Conservation (phyloP, 2,797 vertebrate genomes). For the Cheirogaleus major region DNA sequence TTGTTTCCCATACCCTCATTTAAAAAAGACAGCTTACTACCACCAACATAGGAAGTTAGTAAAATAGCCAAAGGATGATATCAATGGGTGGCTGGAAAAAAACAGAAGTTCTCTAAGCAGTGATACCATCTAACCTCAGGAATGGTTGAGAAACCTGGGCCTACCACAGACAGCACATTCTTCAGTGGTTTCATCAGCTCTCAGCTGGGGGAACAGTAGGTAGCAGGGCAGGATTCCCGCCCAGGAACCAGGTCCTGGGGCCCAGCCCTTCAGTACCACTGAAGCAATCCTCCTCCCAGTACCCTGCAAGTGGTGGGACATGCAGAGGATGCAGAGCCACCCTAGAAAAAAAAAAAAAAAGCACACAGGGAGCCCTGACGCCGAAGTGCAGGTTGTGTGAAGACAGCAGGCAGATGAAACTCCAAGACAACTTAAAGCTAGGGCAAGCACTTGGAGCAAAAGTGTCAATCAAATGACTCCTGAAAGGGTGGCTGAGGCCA, state of each 20-base stretch:
- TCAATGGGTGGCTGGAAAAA: background rate
- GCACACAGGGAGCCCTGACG: background rate
- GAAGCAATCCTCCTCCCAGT: slow-evolving; percentile 33
- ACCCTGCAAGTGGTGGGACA: background rate
- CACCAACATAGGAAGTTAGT: background rate
- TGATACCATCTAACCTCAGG: background rate
- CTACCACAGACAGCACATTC: slow-evolving; percentile 61
- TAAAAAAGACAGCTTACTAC: background rate
- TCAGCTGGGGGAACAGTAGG: background rate
- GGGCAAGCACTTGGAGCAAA: background rate
- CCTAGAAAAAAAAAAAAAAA: too few relatives aligned
- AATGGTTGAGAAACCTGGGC: background rate
- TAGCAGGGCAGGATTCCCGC: background rate
- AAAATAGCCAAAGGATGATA: background rate
- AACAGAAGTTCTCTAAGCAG: background rate
- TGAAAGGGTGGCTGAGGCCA: background rate
- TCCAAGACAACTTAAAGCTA: background rate
- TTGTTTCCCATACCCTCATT: background rate
- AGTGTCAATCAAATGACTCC: background rate
- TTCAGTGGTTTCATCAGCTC: slow-evolving; percentile 51
- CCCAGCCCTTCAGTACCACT: background rate
- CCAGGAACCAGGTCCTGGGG: slow-evolving; percentile 6
- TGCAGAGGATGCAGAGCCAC: background rate
- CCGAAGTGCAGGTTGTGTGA: accelerated
- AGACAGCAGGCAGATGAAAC: background rate